Percentiles rank a stretch among this genome's conserved stretches.
Evolutionary conservation across 1,140 invertebrate genomes (phyloP).

Genomic region (Brachionus paranguensis): DNA sequence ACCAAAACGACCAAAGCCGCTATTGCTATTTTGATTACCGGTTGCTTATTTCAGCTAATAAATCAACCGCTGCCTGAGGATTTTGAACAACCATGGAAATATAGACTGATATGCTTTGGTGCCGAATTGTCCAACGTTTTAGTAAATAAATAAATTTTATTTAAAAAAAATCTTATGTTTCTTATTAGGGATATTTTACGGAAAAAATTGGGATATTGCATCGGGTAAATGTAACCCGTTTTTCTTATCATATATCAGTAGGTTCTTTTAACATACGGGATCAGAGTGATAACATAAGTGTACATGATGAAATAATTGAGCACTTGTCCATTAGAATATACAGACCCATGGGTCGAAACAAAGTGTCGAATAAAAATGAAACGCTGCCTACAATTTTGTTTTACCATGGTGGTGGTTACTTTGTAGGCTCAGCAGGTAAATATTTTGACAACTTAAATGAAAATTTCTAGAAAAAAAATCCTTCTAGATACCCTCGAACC

Average conservation of each 20-base stretch:
- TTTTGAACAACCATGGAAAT: slow-evolving; percentile 40
- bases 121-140: background rate
- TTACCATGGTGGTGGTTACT: slow-evolving; percentile 37
- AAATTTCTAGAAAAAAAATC: background rate
- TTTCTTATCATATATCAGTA: slow-evolving; percentile 16
- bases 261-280: slow-evolving; percentile 30
- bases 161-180: background rate
- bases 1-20: background rate
- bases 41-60: background rate
- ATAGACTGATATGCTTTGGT: slow-evolving; percentile 29
- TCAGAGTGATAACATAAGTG: background rate
- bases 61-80: slow-evolving; percentile 33
- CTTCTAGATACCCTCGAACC: slow-evolving; percentile 27
- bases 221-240: slow-evolving; percentile 1
- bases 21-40: background rate
- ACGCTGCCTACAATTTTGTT: slow-evolving; percentile 2
- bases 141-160: background rate
- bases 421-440: slow-evolving; percentile 37
- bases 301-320: slow-evolving; percentile 33
- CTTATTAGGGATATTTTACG: background rate
- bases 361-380: background rate
- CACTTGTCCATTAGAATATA: slow-evolving; percentile 16
- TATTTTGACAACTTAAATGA: background rate
- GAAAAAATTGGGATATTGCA: background rate
- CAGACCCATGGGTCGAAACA: background rate